Evolutionary conservation across 2,797 vertebrate genomes (phyloP), one percentile per base, ranked within the genome.

Genomic region (Phrynocephalus vlangalii): DNA sequence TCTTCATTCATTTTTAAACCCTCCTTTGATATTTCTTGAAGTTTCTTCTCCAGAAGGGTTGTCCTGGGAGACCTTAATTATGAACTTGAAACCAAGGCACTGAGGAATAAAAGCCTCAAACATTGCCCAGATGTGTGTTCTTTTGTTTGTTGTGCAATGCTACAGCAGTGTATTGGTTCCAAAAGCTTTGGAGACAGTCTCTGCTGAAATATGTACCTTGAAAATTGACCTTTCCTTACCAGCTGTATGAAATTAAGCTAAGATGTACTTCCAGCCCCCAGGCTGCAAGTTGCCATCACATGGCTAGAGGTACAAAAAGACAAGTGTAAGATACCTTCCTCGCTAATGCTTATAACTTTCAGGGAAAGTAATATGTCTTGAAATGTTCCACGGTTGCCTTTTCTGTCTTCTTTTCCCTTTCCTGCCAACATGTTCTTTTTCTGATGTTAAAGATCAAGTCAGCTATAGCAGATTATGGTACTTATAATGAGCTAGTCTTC

Each of bases 41-140:
- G 44, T 5, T 1, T 76, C 26, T 56, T 81, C 78, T 71, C 92
- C 20, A 75, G 38, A 33, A 76, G 63, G 75, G 76, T 87, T 80
- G 90, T 48, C 90, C 48, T 13, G 86, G 83, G 89, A 95, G 70
- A 85, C 86, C 52, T 66, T 82, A 84, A 79, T 84, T 88, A 84
- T 90, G 18, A 18, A 63, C 60, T 18, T 18, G 18, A 63, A 63
- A 13, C 60, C 60, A 63, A 63, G 60, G 13, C 60, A 18, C 15
- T 63, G 60, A 18, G 60, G 60, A 18, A 63, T 20, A 63, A 18
- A 63, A 5, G 60, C 15, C 18, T 63, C 60, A 63, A 20, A 63
- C 15, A 63, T 18, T 63, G 15, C 10, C 60, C 20, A 18, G 16
- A 63, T 63, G 60, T 15, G 60, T 33, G 7, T 79, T 79, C 78